phyloP scores from a whole-genome alignment of 2,888 invertebrate genomes.

The Hirtodrosophila histrioides region DNA sequence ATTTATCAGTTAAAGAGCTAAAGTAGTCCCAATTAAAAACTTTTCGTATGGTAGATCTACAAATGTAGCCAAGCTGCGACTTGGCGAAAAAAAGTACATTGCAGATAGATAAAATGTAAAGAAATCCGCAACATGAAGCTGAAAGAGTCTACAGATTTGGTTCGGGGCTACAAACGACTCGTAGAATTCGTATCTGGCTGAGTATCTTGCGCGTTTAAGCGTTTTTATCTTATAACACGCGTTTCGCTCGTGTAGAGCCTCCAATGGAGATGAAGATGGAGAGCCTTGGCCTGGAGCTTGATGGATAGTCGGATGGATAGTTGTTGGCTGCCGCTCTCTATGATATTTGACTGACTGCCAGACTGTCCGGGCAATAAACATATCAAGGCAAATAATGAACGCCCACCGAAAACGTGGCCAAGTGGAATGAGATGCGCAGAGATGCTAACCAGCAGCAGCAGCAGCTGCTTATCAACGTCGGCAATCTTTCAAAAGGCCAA shows the following conservation, averaged over 20 bases:
- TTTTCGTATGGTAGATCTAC: neutral
- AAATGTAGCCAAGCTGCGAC: conserved; percentile 4
- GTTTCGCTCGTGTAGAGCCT: conserved; percentile 59
- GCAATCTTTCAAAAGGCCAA: conserved; percentile 84
- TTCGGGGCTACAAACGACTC: too few species aligned
- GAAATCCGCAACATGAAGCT: conserved; percentile 39
- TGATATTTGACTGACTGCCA: conserved; percentile 24
- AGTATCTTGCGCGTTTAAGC: conserved; percentile 66
- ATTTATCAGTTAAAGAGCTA: too few species aligned
- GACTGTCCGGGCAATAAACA: conserved; percentile 60
- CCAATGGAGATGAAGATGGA: conserved; percentile 1
- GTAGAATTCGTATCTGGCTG: conserved; percentile 22
- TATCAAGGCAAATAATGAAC: conserved; percentile 57
- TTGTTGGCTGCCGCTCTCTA: conserved; percentile 7
- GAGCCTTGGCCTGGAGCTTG: conserved; percentile 1
- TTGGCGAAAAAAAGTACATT: neutral
- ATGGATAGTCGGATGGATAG: conserved; percentile 24
- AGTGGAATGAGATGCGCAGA: conserved; percentile 26
- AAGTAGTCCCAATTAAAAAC: too few species aligned
- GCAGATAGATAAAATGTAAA: conserved; percentile 33
- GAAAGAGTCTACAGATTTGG: conserved; percentile 16
- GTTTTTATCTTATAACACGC: conserved; percentile 80
- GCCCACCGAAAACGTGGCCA: conserved; percentile 48
- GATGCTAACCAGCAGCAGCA: conserved; percentile 21
- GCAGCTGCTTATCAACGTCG: conserved; percentile 83